Conservation (phyloP, 1,140 invertebrate species). For the Trigoniulus corallinus region DNA sequence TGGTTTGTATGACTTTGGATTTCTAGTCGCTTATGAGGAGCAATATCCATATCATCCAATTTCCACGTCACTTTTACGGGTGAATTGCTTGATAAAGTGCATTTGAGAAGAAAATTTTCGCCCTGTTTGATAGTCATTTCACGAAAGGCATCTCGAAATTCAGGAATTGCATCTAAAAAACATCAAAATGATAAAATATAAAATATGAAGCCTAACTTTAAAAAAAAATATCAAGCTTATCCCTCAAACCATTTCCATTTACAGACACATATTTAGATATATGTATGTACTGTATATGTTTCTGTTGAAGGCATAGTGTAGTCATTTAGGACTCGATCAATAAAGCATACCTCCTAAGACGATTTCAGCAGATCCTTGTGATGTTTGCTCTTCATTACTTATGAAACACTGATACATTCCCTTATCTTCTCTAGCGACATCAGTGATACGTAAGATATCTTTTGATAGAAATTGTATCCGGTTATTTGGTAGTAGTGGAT, state of each 20-base stretch:
- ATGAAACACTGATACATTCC: constrained; percentile 84
- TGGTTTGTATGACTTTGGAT: constrained; percentile 41
- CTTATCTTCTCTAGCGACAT: constrained; percentile 54
- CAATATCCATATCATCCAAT: constrained; percentile 41
- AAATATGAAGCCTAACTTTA: too few relatives aligned
- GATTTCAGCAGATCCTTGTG: constrained; percentile 61
- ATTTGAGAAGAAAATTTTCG: constrained; percentile 59
- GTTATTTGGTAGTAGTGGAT: constrained; percentile 23
- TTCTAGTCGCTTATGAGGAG: constrained; percentile 12
- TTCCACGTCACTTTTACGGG: constrained; percentile 70
- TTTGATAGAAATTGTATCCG: constrained; percentile 8
- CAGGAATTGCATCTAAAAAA: constrained; percentile 45
- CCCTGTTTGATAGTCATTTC: constrained; percentile 62
- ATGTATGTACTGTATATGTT: neutral
- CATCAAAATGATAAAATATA: neutral
- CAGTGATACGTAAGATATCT: constrained; percentile 45
- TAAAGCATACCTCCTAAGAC: constrained; percentile 54
- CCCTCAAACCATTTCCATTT: neutral
- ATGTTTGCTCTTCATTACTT: constrained; percentile 65
- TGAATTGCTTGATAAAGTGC: constrained; percentile 66
- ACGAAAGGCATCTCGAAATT: constrained; percentile 63
- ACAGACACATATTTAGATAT: neutral
- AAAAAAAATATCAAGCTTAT: neutral
- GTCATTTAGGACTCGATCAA: constrained; percentile 14
- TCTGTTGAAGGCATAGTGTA: neutral